Evolutionary conservation across 2,797 vertebrate genomes (phyloP), one percentile per base, ranked within the genome.

Genomic region (Tiaroga cobitis): DNA sequence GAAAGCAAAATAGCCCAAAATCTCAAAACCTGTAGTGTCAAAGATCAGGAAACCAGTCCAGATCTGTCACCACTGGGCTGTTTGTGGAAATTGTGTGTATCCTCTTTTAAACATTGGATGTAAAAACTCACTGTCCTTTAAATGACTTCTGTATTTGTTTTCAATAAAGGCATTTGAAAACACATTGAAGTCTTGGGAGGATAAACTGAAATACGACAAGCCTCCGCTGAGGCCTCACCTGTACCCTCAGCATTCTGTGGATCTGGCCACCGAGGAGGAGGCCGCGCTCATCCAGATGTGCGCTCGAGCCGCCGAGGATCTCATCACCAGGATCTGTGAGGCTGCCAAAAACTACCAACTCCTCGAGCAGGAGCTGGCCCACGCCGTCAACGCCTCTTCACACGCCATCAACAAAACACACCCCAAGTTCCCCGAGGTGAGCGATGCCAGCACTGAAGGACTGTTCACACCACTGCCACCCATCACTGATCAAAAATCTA

Each of bases 381-480:
- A 99, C 3, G 98, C 98, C 1, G 98, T 99, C 68, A 99, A 99
- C 21, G 98, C 98, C 0, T 97, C 97, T 19, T 99, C 98, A 4
- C 98, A 99, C 21, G 98, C 98, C 70, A 96, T 99, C 94, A 98
- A 99, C 94, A 99, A 99, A 95, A 98, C 97, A 61, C 97, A 97
- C 89, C 97, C 97, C 4, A 96, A 96, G 90, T 98, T 97, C 92
- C 97, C 97, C 1, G 98, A 99, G 97, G 98, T 99, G 70, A 84
- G 73, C 26, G 21, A 15, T 9, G 61, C 59, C 76, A 63, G 8
- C 15, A 46, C 39, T 18, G 70, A 43, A 43, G 39, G 24, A 15
- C 41, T 49, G 19, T 39, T 77, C 51, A 77, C 32, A 39, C 21
- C 15, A n/a, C 10, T 77, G 21, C 15, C 26, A 16, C n/a, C 13